Conservation (phyloP, 2,888 invertebrate species). For the Amiota minor region DNA sequence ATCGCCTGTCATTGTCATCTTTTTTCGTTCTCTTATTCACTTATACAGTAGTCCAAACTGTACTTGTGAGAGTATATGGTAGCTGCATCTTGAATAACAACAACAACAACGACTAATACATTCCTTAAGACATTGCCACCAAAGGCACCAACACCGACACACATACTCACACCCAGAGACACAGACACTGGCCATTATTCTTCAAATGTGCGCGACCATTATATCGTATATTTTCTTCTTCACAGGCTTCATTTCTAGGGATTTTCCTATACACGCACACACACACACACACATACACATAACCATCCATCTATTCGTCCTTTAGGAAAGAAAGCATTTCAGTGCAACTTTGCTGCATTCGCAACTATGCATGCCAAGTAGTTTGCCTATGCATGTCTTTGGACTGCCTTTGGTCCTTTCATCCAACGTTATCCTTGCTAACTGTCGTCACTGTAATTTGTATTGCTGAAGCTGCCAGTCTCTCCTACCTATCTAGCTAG, state of each 20-base stretch:
- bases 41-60: background rate
- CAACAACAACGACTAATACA: constrained; percentile 3
- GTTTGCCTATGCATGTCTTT: background rate
- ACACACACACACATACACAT: too few species aligned
- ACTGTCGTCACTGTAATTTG: constrained; percentile 70
- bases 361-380: constrained; percentile 21
- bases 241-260: constrained; percentile 17
- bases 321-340: background rate
- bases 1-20: constrained; percentile 66
- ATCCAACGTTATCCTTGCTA: constrained; percentile 53
- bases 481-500: too few species aligned
- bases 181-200: constrained; percentile 23
- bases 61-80: background rate
- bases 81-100: background rate
- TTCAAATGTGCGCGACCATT: constrained; percentile 14
- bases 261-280: constrained; percentile 10
- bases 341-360: constrained; percentile 4
- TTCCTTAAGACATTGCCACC: background rate
- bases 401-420: constrained; percentile 48
- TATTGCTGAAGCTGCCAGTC: constrained; percentile 52
- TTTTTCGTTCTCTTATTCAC: constrained; percentile 11
- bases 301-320: background rate
- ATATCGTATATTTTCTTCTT: constrained; percentile 12
- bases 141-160: background rate
- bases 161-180: background rate